Conservation (phyloP, 1,140 invertebrate genomes). For the Anastrepha obliqua region DNA sequence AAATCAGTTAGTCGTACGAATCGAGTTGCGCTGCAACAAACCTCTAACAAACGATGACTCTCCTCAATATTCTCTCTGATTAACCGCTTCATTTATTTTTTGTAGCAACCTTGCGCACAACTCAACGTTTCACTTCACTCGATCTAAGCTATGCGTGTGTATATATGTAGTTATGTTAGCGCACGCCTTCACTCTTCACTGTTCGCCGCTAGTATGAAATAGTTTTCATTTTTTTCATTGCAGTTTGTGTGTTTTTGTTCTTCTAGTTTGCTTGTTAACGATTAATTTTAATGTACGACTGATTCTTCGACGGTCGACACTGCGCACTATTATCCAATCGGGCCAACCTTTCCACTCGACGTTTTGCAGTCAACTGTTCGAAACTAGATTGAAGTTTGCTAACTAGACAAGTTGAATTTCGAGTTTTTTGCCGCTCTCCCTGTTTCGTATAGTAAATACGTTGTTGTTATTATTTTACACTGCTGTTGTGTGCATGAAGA, state of each 20-base stretch:
- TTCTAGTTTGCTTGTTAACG: slow-evolving; percentile 51
- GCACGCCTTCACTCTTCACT: neutral
- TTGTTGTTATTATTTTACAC: slow-evolving; percentile 38
- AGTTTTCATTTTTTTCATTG: neutral
- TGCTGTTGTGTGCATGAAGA: neutral
- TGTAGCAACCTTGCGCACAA: slow-evolving; percentile 11
- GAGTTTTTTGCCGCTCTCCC: slow-evolving; percentile 61
- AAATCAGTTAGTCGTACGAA: slow-evolving; percentile 35
- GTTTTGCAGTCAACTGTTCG: slow-evolving; percentile 73
- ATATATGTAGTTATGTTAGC: neutral
- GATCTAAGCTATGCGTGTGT: neutral
- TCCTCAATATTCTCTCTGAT: slow-evolving; percentile 3
- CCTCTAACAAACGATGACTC: neutral
- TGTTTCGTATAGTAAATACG: neutral
- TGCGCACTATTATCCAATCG: slow-evolving; percentile 40
- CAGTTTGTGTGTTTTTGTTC: neutral
- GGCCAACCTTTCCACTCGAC: slow-evolving; percentile 72
- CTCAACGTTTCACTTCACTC: neutral
- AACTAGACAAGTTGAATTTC: slow-evolving; percentile 75
- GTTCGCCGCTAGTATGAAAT: neutral
- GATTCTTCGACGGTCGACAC: slow-evolving; percentile 21
- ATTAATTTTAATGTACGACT: slow-evolving; percentile 55
- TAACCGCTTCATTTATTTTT: slow-evolving; percentile 38
- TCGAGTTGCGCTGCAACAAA: neutral
- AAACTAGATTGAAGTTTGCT: slow-evolving; percentile 75